These are phyloP conservation scores for Brachionus asplanchnoidis DNA, from an alignment of 1,140 invertebrate genomes.

Conservation along the genomic window DNA sequence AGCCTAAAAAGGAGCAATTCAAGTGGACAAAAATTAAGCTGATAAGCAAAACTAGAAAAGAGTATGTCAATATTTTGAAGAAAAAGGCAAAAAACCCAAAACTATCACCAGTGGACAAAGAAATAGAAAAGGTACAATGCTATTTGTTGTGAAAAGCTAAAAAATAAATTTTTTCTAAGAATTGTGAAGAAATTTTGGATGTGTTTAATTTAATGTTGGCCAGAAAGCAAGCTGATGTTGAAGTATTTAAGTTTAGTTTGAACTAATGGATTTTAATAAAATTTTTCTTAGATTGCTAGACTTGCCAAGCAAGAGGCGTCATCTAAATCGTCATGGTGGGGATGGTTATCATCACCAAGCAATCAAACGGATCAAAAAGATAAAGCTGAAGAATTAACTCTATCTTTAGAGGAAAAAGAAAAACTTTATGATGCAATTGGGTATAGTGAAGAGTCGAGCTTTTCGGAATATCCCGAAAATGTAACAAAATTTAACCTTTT, in stretches of 20 bases:
- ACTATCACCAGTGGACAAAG: background rate
- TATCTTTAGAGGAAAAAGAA: conserved; percentile 6
- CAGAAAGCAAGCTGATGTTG: conserved; percentile 22
- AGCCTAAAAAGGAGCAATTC: conserved; percentile 27
- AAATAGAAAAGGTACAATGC: background rate
- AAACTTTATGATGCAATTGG: conserved; percentile 41
- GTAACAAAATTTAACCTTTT: background rate
- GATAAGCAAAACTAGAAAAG: background rate
- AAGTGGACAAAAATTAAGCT: conserved; percentile 31
- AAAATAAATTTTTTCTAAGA: background rate
- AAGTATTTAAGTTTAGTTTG: background rate
- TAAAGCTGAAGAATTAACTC: background rate
- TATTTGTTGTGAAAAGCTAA: background rate
- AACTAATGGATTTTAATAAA: background rate
- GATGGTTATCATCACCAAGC: background rate
- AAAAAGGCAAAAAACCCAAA: conserved; percentile 14
- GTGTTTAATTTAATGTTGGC: conserved; percentile 37
- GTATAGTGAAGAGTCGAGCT: conserved; percentile 20
- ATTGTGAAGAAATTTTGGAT: conserved; percentile 27
- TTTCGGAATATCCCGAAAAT: background rate
- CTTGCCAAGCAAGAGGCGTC: background rate
- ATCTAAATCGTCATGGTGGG: conserved; percentile 37
- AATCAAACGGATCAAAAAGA: background rate
- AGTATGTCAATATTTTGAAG: conserved; percentile 27
- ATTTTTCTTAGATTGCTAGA: background rate